These are phyloP conservation scores for Protobothrops mucrosquamatus DNA, from an alignment of 2,113 vertebrate genomes.

Conservation along the genomic window DNA sequence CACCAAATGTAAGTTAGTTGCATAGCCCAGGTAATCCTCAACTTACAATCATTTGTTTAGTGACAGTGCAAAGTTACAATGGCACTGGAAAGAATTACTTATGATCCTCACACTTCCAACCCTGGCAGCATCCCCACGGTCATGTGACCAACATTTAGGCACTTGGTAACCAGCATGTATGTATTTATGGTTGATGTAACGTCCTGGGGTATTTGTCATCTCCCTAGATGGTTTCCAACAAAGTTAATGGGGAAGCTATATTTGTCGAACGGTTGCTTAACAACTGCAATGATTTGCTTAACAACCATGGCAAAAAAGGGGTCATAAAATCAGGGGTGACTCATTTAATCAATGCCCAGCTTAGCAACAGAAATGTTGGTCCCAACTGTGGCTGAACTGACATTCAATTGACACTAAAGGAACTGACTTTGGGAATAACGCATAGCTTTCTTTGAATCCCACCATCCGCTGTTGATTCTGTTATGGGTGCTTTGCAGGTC, in stretches of 20 bases:
- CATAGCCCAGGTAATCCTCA: background rate
- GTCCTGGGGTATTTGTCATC: background rate
- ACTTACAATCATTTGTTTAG: background rate
- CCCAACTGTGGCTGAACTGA: background rate
- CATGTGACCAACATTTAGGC: background rate
- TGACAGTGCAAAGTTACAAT: background rate
- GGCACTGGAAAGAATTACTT: background rate
- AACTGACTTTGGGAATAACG: background rate
- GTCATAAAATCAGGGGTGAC: background rate
- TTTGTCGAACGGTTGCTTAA: background rate
- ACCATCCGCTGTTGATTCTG: background rate
- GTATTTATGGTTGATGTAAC: background rate
- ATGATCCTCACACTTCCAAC: background rate
- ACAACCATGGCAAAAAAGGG: background rate
- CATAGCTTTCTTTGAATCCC: background rate
- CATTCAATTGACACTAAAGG: background rate
- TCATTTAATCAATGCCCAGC: background rate
- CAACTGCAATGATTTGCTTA: background rate
- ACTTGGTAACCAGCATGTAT: background rate
- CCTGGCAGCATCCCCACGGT: background rate
- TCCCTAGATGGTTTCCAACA: background rate
- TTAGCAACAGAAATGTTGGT: background rate
- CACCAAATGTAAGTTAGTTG: background rate
- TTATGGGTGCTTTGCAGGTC: background rate
- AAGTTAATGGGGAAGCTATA: background rate